phyloP scores from a whole-genome alignment of 2,888 invertebrate species.

The Crocallis elinguaria region DNA sequence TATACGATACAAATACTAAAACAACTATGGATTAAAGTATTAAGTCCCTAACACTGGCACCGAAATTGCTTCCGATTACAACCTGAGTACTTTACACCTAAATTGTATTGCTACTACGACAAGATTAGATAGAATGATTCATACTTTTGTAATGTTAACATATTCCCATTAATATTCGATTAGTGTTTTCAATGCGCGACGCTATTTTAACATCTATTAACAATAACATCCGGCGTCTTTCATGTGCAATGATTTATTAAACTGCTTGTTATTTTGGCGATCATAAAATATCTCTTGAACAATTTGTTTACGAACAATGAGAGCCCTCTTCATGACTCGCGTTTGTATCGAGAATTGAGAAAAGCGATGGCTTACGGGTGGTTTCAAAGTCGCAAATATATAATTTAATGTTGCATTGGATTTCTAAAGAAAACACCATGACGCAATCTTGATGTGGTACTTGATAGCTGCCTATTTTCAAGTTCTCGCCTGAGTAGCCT shows the following conservation, averaged over 20 bases:
- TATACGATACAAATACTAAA: no score
- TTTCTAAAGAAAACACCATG: no score
- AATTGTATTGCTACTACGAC: neutral
- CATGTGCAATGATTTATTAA: constrained; percentile 36
- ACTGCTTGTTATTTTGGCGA: constrained; percentile 36
- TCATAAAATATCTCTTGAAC: constrained; percentile 46
- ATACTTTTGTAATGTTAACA: constrained; percentile 2
- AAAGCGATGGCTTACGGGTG: neutral
- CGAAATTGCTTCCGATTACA: no score
- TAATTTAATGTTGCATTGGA: no score
- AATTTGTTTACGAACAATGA: constrained; percentile 52
- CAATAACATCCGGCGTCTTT: constrained; percentile 29
- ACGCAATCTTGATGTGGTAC: no score
- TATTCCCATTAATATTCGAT: constrained; percentile 11
- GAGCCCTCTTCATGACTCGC: constrained; percentile 42
- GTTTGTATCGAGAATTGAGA: constrained; percentile 21
- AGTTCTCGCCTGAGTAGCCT: no score
- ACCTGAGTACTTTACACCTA: neutral
- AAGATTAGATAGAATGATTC: constrained; percentile 6
- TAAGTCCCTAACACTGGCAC: no score
- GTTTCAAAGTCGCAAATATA: neutral
- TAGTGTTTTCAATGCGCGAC: constrained; percentile 13
- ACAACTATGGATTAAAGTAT: no score
- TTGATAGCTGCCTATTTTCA: no score
- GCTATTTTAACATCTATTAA: constrained; percentile 24